Evolutionary conservation across 2,888 invertebrate genomes (phyloP), one percentile per base, ranked within the genome.

Genomic region (Trissonchulus latispiculum): DNA sequence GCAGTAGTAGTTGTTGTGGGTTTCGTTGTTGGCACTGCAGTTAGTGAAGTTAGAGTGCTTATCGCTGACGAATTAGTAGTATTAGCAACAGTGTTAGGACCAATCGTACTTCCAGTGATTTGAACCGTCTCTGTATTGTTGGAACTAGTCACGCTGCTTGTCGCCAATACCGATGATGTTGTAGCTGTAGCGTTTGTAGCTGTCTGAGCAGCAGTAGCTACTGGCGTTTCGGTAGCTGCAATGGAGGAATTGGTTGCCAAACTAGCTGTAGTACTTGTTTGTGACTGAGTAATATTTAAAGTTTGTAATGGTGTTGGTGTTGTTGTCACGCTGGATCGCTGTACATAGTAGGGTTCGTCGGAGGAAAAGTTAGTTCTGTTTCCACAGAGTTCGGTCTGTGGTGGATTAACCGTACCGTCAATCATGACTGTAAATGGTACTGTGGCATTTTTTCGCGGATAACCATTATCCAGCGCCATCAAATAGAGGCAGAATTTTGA

Each of bases 361-460:
- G 48, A 15, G 48, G 23, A 48, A n/a, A 48, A 48, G 48, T 48
- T 48, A 48, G 48, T 15, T 23, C 48, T 8, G 8, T 8, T 8
- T 8, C 23, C 48, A 23, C 48, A 48, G 8, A n/a, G n/a, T n/a
- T n/a, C n/a, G n/a, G n/a, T n/a, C n/a, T n/a, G n/a, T n/a, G n/a
- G n/a, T n/a, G n/a, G n/a, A n/a, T n/a, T n/a, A n/a, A n/a, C n/a
- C n/a, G n/a, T 48, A 48, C 48, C 48, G 48, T 64, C 66, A 28
- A 64, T n/a, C 8, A n/a, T 64, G 31, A 64, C 66, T 8, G 35
- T 15, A 64, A 64, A 32, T n/a, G 66, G 66, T 8, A 64, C 66
- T 15, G 66, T n/a, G 8, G 66, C 35, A 8, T 33, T 8, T 8
- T n/a, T 8, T 15, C 15, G 66, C 18, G 66, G 66, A n/a, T 15